These are phyloP conservation scores for Helicorthomorpha holstii DNA, from an alignment of 1,140 invertebrate genomes.

Conservation along the genomic window DNA sequence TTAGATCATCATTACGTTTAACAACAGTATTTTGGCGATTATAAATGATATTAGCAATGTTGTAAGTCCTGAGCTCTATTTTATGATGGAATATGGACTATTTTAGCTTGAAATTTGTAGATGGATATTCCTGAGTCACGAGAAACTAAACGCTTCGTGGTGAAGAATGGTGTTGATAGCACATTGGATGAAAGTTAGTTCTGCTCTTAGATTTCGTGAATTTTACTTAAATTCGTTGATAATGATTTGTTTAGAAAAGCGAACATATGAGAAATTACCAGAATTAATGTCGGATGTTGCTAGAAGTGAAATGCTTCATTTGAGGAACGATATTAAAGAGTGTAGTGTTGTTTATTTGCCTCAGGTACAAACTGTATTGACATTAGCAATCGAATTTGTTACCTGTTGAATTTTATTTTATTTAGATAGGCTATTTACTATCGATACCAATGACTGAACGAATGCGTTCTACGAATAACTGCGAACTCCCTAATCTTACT, in stretches of 20 bases:
- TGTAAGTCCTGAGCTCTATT: too few relatives aligned
- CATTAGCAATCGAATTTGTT: neutral
- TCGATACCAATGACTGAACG: slow-evolving; percentile 43
- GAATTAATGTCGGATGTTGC: slow-evolving; percentile 40
- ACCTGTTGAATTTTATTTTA: neutral
- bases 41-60: too few relatives aligned
- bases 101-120: slow-evolving; percentile 19
- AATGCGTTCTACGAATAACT: slow-evolving; percentile 30
- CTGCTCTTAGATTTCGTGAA: neutral
- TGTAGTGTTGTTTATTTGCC: slow-evolving; percentile 62
- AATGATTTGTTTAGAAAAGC: slow-evolving; percentile 20
- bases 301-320: slow-evolving; percentile 41
- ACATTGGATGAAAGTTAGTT: slow-evolving; percentile 42
- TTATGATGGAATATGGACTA: too few relatives aligned
- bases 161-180: slow-evolving; percentile 45
- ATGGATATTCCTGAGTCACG: slow-evolving; percentile 50
- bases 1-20: too few relatives aligned
- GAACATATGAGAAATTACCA: slow-evolving; percentile 26
- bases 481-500: slow-evolving; percentile 40
- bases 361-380: slow-evolving; percentile 17
- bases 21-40: too few relatives aligned
- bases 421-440: slow-evolving; percentile 56
- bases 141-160: slow-evolving; percentile 39
- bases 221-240: neutral
- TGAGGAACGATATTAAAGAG: slow-evolving; percentile 43